These are phyloP conservation scores for Cyclina sinensis DNA, from an alignment of 1,140 invertebrate species.

Conservation along the genomic window DNA sequence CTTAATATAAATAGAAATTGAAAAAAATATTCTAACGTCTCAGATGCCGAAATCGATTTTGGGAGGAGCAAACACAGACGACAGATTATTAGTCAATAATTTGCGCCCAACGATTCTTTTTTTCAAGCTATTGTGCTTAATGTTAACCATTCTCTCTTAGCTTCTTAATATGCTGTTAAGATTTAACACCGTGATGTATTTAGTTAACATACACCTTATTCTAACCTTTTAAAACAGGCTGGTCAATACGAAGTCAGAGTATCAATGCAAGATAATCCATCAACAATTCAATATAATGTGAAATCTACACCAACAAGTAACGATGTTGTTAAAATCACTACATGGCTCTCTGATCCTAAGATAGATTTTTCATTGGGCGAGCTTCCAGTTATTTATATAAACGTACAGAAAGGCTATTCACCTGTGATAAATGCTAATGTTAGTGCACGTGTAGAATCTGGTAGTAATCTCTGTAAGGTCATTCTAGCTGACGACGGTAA, in stretches of 20 bases:
- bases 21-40: too few species aligned
- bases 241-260: background rate
- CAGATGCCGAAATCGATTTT: too few species aligned
- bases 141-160: background rate
- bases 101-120: background rate
- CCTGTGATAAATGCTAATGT: background rate
- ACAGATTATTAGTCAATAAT: background rate
- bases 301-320: background rate
- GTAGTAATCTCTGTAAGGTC: background rate
- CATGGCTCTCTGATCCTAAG: background rate
- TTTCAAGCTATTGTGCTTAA: background rate
- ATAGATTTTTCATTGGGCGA: background rate
- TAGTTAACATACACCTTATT: background rate
- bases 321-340: background rate
- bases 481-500: background rate
- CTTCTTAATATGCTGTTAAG: background rate
- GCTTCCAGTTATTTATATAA: background rate
- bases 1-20: too few species aligned
- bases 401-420: background rate
- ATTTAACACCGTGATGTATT: background rate
- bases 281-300: background rate
- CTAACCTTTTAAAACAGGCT: background rate
- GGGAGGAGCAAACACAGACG: too few species aligned
- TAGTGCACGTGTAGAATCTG: background rate
- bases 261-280: background rate